Evolutionary conservation across 2,797 vertebrate species (phyloP).

Genomic region (Spinibarbus caldwelli): DNA sequence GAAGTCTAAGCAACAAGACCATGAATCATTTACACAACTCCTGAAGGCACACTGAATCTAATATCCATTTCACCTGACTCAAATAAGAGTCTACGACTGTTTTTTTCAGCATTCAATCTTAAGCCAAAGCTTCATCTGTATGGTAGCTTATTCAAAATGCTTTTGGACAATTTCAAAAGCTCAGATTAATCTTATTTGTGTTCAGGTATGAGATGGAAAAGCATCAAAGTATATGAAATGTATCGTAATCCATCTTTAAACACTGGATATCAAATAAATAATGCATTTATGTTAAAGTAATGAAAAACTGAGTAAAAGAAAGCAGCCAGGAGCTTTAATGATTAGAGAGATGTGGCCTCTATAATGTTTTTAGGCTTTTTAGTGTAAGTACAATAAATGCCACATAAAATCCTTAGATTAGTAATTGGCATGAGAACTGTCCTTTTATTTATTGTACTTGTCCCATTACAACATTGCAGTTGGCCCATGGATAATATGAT

Average conservation of each 20-base stretch:
- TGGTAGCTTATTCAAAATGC: constrained; percentile 34
- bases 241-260: not conserved
- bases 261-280: not conserved
- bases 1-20: constrained; percentile 26
- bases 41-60: constrained; percentile 28
- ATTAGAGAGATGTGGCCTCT: not conserved
- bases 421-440: not conserved
- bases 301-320: not conserved
- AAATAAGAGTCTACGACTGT: constrained; percentile 26
- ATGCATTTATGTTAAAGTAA: not conserved
- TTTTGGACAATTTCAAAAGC: constrained; percentile 35
- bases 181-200: constrained; percentile 30
- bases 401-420: not conserved
- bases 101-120: constrained; percentile 4
- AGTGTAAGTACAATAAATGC: not conserved
- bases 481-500: not conserved
- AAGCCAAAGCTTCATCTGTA: constrained; percentile 21
- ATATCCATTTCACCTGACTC: constrained; percentile 39
- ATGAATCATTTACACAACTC: constrained; percentile 35
- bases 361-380: not conserved
- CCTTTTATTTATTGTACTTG: not conserved
- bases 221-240: not conserved
- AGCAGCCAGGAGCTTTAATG: not conserved
- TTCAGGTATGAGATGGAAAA: constrained; percentile 26
- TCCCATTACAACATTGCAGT: not conserved